Evolutionary conservation across 2,888 invertebrate species (phyloP), one percentile per base, ranked within the genome.

Genomic region (Caenorhabditis sp.): DNA sequence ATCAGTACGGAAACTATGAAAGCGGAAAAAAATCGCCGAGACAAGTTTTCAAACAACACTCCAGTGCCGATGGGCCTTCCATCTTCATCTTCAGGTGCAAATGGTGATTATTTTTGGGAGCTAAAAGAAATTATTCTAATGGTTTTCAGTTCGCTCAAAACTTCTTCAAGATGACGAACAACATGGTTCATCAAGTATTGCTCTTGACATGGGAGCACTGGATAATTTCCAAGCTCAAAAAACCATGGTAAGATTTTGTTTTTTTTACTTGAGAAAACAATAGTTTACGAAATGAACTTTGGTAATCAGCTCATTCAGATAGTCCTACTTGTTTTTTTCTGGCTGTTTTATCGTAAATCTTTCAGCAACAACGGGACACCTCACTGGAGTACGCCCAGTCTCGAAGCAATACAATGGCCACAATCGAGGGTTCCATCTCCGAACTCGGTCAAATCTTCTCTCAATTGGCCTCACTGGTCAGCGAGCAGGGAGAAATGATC

Each of bases 371-470:
- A 3, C 63, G 38, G 8, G 85, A 85, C 28, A 19, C 73, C 1
- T 82, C 82, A 0, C n/a, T 82, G 24, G 82, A 85, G 24, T 87
- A 87, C 41, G 85, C 84, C 51, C 96, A 96, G 91, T 95, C 95
- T 91, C 94, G 99, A 90, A 97, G 97, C 49, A 97, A 97, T 93
- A 97, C 98, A 0, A 98, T 99, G 98, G 97, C 98, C 93, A 97
- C 96, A 93, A 99, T 99, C 92, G 99, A 99, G 93, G 96, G 96
- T 68, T 98, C 98, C 22, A 98, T 99, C 91, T 97, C 98, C 16
- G 99, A 99, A 73, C 94, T 99, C 61, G 99, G 99, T n/a, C 96
- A 96, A 14, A 98, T 99, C 92, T 99, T 98, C 93, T 92, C 93
- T 68, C 94, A 94, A 87, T 89, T 94, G 69, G 93, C 94, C 22